These are phyloP conservation scores for Hydrolagus affinis DNA, from an alignment of 2,113 vertebrate genomes.

Conservation along the genomic window DNA sequence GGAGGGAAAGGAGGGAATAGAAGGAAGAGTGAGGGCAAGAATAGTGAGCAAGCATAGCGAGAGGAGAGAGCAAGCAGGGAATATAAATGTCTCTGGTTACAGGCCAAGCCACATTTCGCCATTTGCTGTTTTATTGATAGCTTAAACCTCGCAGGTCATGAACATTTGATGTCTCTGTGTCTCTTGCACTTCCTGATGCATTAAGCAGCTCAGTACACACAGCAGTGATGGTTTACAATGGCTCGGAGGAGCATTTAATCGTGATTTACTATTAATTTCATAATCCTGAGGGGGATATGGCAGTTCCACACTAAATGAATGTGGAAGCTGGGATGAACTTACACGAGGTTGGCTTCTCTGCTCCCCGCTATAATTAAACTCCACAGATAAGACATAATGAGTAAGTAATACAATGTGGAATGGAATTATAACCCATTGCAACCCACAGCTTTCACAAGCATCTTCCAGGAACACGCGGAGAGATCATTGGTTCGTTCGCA, in stretches of 20 bases:
- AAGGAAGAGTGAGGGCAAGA: no score
- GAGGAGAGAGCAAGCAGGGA: no score
- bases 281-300: constrained; percentile 19
- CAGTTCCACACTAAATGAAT: constrained; percentile 8
- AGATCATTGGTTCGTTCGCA: no score
- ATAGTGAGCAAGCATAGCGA: no score
- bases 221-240: neutral
- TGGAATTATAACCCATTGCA: neutral
- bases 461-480: neutral
- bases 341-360: neutral
- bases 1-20: no score
- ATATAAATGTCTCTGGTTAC: no score
- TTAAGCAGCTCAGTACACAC: neutral
- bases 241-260: constrained; percentile 23
- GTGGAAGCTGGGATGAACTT: neutral
- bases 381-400: constrained; percentile 12
- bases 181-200: neutral
- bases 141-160: neutral
- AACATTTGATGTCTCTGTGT: neutral
- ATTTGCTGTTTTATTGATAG: neutral
- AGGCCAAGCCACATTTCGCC: neutral
- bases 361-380: constrained; percentile 14
- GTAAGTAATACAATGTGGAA: neutral
- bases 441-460: neutral
- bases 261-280: constrained; percentile 20